Percentiles rank a stretch among this genome's conserved stretches.
Conservation (phyloP, 2,888 invertebrate genomes). For the Tipula confusa region DNA sequence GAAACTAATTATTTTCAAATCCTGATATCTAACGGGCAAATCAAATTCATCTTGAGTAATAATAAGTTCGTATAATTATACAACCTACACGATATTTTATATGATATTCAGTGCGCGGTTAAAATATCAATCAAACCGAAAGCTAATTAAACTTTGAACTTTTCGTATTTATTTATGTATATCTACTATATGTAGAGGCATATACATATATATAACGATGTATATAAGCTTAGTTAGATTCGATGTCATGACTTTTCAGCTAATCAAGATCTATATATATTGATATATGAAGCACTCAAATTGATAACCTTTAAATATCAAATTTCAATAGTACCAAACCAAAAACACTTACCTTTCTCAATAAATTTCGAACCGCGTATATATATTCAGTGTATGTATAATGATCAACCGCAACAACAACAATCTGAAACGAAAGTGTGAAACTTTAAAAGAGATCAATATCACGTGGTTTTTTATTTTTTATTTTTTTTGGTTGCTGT, state of each 20-base stretch:
- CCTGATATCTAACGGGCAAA: background rate
- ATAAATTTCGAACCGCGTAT: background rate
- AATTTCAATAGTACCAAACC: background rate
- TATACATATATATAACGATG: too few species aligned
- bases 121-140: background rate
- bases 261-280: background rate
- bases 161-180: background rate
- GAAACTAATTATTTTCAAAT: background rate
- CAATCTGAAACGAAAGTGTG: background rate
- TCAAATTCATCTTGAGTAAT: background rate
- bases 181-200: background rate
- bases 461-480: background rate
- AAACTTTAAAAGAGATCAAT: background rate
- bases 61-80: background rate
- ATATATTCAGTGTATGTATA: background rate
- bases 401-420: background rate
- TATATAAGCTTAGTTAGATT: too few species aligned
- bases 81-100: background rate
- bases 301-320: background rate
- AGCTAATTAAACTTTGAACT: conserved; percentile 3
- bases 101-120: background rate
- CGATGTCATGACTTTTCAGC: background rate
- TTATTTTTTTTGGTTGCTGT: too few species aligned
- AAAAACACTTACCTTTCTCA: conserved; percentile 16
- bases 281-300: background rate